Evolutionary conservation across 2,797 vertebrate genomes (phyloP), one percentile per base, ranked within the genome.

Genomic region (Diceros bicornis): DNA sequence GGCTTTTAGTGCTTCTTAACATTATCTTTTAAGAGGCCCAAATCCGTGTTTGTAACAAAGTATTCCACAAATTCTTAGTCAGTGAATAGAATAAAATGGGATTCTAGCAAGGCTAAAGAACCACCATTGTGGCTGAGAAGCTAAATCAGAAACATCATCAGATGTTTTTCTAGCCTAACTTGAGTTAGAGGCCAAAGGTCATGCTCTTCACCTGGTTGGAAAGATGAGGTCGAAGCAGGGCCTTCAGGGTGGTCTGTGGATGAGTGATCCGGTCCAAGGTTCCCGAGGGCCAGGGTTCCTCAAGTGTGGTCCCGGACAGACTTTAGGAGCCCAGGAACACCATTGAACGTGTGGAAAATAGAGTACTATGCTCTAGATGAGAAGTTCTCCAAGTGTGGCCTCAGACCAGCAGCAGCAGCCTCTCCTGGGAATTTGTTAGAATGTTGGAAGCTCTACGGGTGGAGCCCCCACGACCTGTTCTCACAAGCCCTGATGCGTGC

Each of bases 1-100:
- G 91, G 37, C 89, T 91, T 94, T 96, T 84, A 95, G 50, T 85
- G 74, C 84, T 94, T 41, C 81, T 86, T 92, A 95, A 57, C 69
- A 44, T 94, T 94, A 79, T 94, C 96, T 96, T 96, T 95, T 50
- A 96, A 94, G 57, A 88, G 62, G n/a, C 64, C 96, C 72, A 66
- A 66, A 72, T 96, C 34, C 91, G 41, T 95, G 59, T 81, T 95
- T 75, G 10, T 86, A 52, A 55, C 55, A 78, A 44, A 96, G 20
- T 41, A 21, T 20, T 84, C 68, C 7, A 74, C 89, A 91, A 91
- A 96, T 96, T 96, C 75, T 93, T 34, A 77, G 61, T 79, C 41
- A 37, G 4, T 87, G 68, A 94, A 23, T 37, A 75, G 37, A 95
- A 77, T 87, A 77, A 94, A 97, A 16, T 23, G 23, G 64, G 52